Conservation (phyloP, 2,888 invertebrate genomes). For the Myathropa florea region DNA sequence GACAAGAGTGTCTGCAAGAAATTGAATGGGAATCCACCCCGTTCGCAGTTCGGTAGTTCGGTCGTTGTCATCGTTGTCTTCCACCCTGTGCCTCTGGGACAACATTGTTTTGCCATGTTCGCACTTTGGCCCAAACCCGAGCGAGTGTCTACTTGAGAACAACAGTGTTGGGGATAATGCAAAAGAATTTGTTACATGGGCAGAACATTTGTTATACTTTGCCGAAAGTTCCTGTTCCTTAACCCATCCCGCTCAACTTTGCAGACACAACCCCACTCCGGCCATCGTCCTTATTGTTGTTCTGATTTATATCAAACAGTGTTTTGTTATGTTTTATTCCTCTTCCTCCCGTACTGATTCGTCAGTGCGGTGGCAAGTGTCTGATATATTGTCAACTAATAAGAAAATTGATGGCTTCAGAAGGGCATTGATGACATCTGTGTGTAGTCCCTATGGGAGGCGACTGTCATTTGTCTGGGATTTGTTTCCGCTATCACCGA, state of each 20-base stretch:
- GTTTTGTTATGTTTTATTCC: slow-evolving; percentile 14
- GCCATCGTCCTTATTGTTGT: neutral
- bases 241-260: neutral
- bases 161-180: slow-evolving; percentile 47
- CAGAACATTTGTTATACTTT: slow-evolving; percentile 63
- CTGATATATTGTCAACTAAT: neutral
- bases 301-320: slow-evolving; percentile 48
- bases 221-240: slow-evolving; percentile 14
- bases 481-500: neutral
- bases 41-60: neutral
- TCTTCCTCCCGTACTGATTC: neutral
- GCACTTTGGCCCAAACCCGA: slow-evolving; percentile 43
- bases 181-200: slow-evolving; percentile 53
- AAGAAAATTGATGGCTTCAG: slow-evolving; percentile 38
- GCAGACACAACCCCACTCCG: neutral
- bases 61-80: neutral
- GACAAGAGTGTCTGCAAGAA: slow-evolving; percentile 1
- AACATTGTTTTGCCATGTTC: slow-evolving; percentile 60
- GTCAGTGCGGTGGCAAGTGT: neutral
- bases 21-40: slow-evolving; percentile 30
- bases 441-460: neutral
- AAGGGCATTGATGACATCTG: slow-evolving; percentile 31
- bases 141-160: neutral
- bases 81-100: slow-evolving; percentile 5
- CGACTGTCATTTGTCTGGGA: neutral